These are phyloP conservation scores for Chalcosyrphus nemorum DNA, from an alignment of 2,888 invertebrate species.

Conservation along the genomic window DNA sequence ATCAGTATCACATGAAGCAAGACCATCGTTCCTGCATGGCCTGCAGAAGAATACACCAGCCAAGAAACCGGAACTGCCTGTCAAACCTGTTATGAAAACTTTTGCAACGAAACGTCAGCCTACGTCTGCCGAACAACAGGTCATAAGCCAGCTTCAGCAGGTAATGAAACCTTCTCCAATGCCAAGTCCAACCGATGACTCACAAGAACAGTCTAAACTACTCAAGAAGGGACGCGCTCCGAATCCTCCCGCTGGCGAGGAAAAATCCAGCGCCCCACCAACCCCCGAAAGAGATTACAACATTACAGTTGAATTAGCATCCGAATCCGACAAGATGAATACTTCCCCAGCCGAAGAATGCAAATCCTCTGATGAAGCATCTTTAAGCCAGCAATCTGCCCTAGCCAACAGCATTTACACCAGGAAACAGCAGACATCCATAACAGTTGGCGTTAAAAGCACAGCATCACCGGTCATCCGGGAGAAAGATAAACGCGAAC, in stretches of 20 bases:
- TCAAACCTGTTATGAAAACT: slow-evolving; percentile 86
- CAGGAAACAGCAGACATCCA: slow-evolving; percentile 74
- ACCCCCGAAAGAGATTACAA: slow-evolving; percentile 80
- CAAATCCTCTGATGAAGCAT: slow-evolving; percentile 17
- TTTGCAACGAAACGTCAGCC: slow-evolving; percentile 83
- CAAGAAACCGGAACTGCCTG: slow-evolving; percentile 87
- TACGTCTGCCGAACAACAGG: slow-evolving; percentile 82
- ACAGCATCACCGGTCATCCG: slow-evolving; percentile 87
- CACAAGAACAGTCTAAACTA: slow-evolving; percentile 80
- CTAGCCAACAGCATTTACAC: slow-evolving; percentile 73
- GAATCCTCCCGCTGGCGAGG: slow-evolving; percentile 85
- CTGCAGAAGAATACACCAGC: slow-evolving; percentile 82
- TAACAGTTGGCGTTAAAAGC: slow-evolving; percentile 81
- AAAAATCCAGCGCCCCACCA: slow-evolving; percentile 78
- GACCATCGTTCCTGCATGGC: slow-evolving; percentile 89
- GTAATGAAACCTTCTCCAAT: slow-evolving; percentile 79
- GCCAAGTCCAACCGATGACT: slow-evolving; percentile 71
- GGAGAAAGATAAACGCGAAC: slow-evolving; percentile 89
- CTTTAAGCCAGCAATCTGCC: slow-evolving; percentile 22
- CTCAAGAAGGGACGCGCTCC: slow-evolving; percentile 90
- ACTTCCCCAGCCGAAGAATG: slow-evolving; percentile 16
- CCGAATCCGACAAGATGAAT: slow-evolving; percentile 41
- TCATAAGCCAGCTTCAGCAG: slow-evolving; percentile 84
- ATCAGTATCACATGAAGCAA: slow-evolving; percentile 80
- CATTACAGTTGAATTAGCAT: slow-evolving; percentile 77